These are phyloP conservation scores for Kuschelorhynchus macadamiae DNA, from an alignment of 2,888 invertebrate genomes.

Conservation along the genomic window DNA sequence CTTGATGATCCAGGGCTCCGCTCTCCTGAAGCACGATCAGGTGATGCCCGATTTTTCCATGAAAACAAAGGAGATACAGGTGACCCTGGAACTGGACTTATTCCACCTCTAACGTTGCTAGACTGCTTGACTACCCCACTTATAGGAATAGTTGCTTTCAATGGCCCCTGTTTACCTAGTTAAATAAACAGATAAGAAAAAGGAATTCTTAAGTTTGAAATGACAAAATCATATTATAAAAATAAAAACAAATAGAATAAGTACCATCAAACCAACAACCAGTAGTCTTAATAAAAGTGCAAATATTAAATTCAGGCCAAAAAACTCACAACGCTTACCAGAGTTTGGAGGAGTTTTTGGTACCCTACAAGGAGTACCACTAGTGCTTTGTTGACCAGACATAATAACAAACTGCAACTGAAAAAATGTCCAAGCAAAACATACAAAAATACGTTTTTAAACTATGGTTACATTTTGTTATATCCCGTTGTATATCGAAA, in stretches of 20 bases:
- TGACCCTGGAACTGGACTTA: slow-evolving; percentile 78
- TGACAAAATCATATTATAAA: background rate
- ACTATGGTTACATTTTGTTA: slow-evolving; percentile 19
- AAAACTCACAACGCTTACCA: no score
- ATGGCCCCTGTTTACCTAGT: slow-evolving; percentile 73
- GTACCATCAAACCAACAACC: no score
- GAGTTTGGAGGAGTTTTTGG: slow-evolving; percentile 42
- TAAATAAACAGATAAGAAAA: background rate
- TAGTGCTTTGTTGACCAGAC: slow-evolving; percentile 45
- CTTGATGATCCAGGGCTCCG: slow-evolving; percentile 81
- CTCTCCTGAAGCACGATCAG: slow-evolving; percentile 77
- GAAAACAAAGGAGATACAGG: slow-evolving; percentile 36
- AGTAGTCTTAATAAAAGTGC: background rate
- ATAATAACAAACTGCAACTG: slow-evolving; percentile 31
- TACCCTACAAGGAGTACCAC: slow-evolving; percentile 40
- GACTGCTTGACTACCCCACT: slow-evolving; percentile 79
- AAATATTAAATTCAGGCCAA: no score
- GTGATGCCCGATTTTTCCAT: slow-evolving; percentile 67
- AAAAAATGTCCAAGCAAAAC: slow-evolving; percentile 34
- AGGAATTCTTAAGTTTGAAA: background rate
- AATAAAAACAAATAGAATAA: background rate
- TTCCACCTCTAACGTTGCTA: slow-evolving; percentile 73
- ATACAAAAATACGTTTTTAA: slow-evolving; percentile 19
- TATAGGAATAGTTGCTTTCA: slow-evolving; percentile 84
- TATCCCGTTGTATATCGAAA: background rate